Percentiles rank a stretch among this genome's conserved stretches.
These are phyloP conservation scores for Thyatira batis DNA, from an alignment of 2,888 invertebrate species.

Conservation along the genomic window DNA sequence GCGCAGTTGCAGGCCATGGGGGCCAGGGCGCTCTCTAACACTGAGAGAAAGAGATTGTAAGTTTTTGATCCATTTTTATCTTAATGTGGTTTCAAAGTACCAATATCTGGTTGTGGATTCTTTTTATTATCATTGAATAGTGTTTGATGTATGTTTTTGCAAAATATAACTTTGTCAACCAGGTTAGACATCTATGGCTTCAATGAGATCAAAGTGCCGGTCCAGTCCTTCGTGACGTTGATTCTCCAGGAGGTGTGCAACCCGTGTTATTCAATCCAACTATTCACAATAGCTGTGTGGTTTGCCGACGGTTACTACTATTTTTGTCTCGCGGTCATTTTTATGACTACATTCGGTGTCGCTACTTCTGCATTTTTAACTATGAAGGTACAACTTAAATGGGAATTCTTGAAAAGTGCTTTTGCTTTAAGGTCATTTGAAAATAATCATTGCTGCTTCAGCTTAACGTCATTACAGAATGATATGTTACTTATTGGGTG, in stretches of 20 bases:
- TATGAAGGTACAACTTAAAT: constrained; percentile 89
- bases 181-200: constrained; percentile 91
- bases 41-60: constrained; percentile 85
- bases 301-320: constrained; percentile 94
- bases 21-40: constrained; percentile 77
- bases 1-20: constrained; percentile 84
- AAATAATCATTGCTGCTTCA: not conserved
- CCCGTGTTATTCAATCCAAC: constrained; percentile 97
- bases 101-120: too few relatives aligned
- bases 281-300: constrained; percentile 95
- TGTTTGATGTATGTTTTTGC: not conserved
- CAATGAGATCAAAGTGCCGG: constrained; percentile 92
- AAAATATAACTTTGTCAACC: too few relatives aligned
- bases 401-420: too few relatives aligned
- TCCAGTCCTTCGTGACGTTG: constrained; percentile 87
- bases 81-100: too few relatives aligned
- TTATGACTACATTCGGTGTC: constrained; percentile 92
- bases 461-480: not conserved
- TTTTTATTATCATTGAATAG: too few relatives aligned
- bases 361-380: constrained; percentile 92
- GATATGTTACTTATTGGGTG: not conserved
- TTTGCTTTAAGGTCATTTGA: too few relatives aligned
- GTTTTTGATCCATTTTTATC: too few relatives aligned
- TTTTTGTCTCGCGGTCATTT: constrained; percentile 92
- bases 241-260: constrained; percentile 92